Base-by-base conservation (phyloP, 2,888 invertebrate species). In the Pseudoips prasinana region DNA sequence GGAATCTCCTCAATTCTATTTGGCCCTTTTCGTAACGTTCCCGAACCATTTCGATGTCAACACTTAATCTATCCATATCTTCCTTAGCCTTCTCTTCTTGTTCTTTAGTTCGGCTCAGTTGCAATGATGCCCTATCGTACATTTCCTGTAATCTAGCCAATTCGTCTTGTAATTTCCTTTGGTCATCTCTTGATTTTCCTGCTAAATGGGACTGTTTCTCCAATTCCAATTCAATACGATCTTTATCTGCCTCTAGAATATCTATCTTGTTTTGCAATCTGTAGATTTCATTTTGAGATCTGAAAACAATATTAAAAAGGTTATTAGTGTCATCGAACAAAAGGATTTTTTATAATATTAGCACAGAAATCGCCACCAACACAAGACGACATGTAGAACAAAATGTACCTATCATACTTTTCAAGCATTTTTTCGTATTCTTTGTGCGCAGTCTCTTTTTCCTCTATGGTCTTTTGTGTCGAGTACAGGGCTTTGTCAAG, bases 401-500 rank as follows among this genome's bases (percentile, higher is more conserved):
- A 60, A 75, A 67, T 65, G 76, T 90, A 94, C 94, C 94, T 93
- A 87, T 96, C 96, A 81, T 95, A 96, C 90, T 97, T 96, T 83
- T 97, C 97, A 60, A 96, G 90, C 90, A 97, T 92, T 84, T 96
- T 95, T 73, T 97, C 96, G 74, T 96, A 94, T 85, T 97, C 97
- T 84, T 95, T 96, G 88, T 95, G 95, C 58, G 95, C 93, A 31
- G 91, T 93, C 60, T 97, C 97, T 60, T 95, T 94, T 65, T 97
- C 97, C 67, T 97, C 97, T 51, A 95, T 91, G 10, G 94, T 92
- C 80, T 96, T 96, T 71, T 94, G 94, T 46, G 95, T 91, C 14
- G 94, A 91, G 60, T 95, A 93, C 44, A 96, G 92, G 17, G 95
- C 92, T 76, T 97, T 97, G 53, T 97, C 97, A 39, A 96, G 84